Evolutionary conservation across 2,797 vertebrate species (phyloP).

Genomic region (Leucoraja ocellata): DNA sequence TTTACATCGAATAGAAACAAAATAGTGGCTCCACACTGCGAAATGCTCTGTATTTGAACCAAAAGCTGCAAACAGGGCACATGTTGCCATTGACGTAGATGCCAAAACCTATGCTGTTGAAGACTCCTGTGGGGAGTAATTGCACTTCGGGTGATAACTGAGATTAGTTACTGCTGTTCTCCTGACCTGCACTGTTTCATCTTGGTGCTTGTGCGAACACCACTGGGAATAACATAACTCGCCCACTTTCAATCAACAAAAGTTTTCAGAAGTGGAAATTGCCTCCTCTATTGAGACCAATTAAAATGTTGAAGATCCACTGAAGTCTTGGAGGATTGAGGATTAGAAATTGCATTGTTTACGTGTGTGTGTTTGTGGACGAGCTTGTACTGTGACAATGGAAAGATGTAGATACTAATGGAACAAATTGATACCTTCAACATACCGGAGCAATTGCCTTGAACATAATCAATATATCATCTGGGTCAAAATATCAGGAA

Average conservation of each 20-base stretch:
- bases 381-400: neutral
- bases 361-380: too few relatives aligned
- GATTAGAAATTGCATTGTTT: too few relatives aligned
- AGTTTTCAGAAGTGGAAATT: neutral
- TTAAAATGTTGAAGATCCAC: neutral
- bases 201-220: neutral
- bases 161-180: neutral
- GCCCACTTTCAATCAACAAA: neutral
- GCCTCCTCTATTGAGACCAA: neutral
- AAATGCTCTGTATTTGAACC: neutral
- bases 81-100: neutral
- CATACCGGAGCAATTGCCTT: neutral
- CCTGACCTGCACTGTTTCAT: neutral
- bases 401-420: neutral
- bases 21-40: neutral
- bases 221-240: neutral
- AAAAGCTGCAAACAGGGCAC: neutral
- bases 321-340: neutral
- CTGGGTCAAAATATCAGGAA: too few relatives aligned
- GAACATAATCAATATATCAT: neutral
- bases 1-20: neutral
- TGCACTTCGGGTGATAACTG: neutral
- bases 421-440: neutral
- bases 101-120: neutral
- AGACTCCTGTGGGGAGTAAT: neutral